Percentiles rank a stretch among this genome's conserved stretches.
Conservation (phyloP, 2,797 vertebrate genomes). For the Hydrocynus forskahlii region DNA sequence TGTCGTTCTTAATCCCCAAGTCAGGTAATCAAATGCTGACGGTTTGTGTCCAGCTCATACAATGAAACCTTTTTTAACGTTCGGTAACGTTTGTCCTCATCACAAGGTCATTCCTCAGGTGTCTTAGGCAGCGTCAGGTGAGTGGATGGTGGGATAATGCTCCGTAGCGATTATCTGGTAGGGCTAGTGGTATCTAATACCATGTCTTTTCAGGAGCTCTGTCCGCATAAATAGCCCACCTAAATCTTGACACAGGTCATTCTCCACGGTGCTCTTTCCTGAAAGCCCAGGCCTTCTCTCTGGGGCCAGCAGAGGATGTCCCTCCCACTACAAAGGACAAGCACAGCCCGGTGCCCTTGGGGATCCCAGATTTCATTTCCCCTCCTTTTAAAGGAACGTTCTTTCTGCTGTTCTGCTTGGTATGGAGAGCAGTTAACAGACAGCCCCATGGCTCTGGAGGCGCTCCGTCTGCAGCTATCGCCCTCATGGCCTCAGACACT, state of each 20-base stretch:
- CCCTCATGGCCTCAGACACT: constrained; percentile 2
- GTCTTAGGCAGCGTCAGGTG: too few relatives aligned
- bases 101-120: too few relatives aligned
- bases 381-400: background rate
- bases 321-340: background rate
- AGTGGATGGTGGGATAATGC: background rate
- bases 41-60: too few relatives aligned
- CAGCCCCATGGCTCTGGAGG: constrained; percentile 19
- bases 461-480: constrained; percentile 22
- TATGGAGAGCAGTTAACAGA: constrained; percentile 25
- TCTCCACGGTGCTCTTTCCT: background rate
- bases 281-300: background rate
- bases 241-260: background rate
- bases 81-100: too few relatives aligned
- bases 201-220: background rate
- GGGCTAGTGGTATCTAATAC: background rate
- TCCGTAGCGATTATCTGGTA: background rate
- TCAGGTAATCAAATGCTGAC: too few relatives aligned
- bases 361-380: constrained; percentile 5
- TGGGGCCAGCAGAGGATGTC: background rate
- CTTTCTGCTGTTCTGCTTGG: background rate
- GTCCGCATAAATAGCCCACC: background rate
- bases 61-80: too few relatives aligned
- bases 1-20: background rate
- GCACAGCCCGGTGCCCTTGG: background rate